Conservation (phyloP, 2,113 vertebrate genomes). For the Pantherophis guttatus region DNA sequence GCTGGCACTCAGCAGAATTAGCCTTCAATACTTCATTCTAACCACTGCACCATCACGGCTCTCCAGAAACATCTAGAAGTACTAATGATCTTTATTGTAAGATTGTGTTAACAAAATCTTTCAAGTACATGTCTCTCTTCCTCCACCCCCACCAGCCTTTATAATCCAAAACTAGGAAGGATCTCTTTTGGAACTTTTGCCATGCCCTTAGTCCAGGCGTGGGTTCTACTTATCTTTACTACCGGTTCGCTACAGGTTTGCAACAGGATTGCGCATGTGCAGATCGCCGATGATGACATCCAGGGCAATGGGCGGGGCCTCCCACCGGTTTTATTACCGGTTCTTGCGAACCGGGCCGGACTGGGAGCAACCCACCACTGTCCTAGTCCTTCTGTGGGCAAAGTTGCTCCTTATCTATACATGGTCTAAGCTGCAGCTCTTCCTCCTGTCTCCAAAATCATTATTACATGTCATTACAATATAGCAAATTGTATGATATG, state of each 20-base stretch:
- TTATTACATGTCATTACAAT: neutral
- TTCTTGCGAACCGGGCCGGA: no score
- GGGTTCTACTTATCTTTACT: no score
- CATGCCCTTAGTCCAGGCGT: neutral
- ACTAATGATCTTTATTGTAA: neutral
- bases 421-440: neutral
- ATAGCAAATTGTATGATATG: neutral
- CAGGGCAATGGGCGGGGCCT: no score
- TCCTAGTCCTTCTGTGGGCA: neutral
- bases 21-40: neutral
- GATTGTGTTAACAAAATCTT: neutral
- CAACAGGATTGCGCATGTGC: no score
- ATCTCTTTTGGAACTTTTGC: neutral
- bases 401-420: neutral
- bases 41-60: neutral
- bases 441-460: neutral
- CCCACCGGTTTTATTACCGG: no score
- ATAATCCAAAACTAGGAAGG: neutral
- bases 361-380: no score
- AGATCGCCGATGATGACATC: no score
- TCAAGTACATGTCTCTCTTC: neutral
- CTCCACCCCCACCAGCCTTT: rapidly evolving
- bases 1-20: neutral
- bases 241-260: no score
- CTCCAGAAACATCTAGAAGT: neutral